These are phyloP conservation scores for Schizopygopsis malacanthus DNA, from an alignment of 2,797 vertebrate species.

Conservation along the genomic window DNA sequence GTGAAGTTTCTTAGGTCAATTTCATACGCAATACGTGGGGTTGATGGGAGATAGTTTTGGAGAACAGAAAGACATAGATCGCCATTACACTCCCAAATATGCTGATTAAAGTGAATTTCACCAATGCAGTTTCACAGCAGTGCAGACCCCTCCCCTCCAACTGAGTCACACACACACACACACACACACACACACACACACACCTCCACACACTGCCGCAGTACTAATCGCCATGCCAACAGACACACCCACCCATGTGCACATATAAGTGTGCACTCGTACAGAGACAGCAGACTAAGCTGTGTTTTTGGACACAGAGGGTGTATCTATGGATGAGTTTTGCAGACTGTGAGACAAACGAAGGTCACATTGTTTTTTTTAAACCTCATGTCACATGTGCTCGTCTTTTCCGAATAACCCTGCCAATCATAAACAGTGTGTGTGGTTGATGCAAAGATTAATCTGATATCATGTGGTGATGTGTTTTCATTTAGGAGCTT, in stretches of 20 bases:
- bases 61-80: no score
- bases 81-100: no score
- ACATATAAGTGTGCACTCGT: neutral
- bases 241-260: conserved; percentile 30
- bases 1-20: no score
- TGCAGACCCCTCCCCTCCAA: conserved; percentile 10
- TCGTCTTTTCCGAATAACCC: neutral
- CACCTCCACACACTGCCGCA: conserved; percentile 45
- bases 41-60: no score
- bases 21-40: no score
- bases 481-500: neutral
- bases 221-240: conserved; percentile 44
- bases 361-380: neutral
- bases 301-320: conserved; percentile 7
- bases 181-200: conserved; percentile 21
- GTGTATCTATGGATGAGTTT: neutral
- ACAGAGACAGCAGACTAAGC: neutral
- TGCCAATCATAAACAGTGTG: neutral
- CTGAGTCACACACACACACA: neutral
- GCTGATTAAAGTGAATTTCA: conserved; percentile 12
- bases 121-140: conserved; percentile 4
- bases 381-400: neutral
- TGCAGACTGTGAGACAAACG: neutral
- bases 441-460: neutral
- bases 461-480: neutral